phyloP scores from a whole-genome alignment of 2,888 invertebrate species.

The Microdon myrmicae region DNA sequence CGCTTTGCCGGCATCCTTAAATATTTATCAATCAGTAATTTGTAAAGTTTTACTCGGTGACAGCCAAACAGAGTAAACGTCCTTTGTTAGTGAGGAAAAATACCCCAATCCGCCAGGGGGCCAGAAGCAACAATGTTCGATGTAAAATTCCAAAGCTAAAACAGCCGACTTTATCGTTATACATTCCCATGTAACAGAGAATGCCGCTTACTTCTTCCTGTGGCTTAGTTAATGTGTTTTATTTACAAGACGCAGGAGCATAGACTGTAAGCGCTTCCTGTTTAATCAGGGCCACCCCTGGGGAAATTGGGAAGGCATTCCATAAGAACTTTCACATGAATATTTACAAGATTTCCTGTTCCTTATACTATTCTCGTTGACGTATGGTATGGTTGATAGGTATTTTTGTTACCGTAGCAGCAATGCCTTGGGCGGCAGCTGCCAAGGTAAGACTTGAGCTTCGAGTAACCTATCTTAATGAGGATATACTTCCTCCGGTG shows the following conservation, averaged over 20 bases:
- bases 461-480: too few relatives aligned
- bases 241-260: conserved; percentile 39
- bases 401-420: too few relatives aligned
- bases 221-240: conserved; percentile 34
- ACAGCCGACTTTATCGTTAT: conserved; percentile 7
- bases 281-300: conserved; percentile 65
- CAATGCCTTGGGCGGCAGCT: too few relatives aligned
- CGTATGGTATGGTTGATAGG: too few relatives aligned
- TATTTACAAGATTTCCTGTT: conserved; percentile 47
- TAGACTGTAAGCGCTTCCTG: conserved; percentile 63
- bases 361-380: too few relatives aligned
- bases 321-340: conserved; percentile 49
- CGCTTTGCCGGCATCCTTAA: conserved; percentile 65
- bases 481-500: too few relatives aligned
- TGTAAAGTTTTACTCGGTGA: conserved; percentile 59
- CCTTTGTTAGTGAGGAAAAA: background rate
- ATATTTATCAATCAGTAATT: conserved; percentile 68
- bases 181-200: conserved; percentile 21
- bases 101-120: conserved; percentile 6
- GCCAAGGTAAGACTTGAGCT: too few relatives aligned
- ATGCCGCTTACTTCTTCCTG: conserved; percentile 20
- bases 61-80: conserved; percentile 1
- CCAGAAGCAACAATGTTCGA: conserved; percentile 46
- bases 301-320: conserved; percentile 64
- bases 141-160: conserved; percentile 24